Evolutionary conservation across 2,888 invertebrate species (phyloP).

Genomic region (Drosophila parthenogenetica): DNA sequence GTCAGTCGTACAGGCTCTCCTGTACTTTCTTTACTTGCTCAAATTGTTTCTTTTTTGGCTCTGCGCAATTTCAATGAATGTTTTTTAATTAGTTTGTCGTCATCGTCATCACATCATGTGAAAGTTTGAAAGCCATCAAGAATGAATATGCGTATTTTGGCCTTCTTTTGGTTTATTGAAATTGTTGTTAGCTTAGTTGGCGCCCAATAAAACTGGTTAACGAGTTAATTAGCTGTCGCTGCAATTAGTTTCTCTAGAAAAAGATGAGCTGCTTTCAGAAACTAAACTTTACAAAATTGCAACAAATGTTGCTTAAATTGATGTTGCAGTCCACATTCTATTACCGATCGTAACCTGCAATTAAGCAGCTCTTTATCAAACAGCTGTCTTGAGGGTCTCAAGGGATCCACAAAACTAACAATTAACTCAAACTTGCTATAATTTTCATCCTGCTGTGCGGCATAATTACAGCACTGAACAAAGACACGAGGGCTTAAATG

Average conservation of each 20-base stretch:
- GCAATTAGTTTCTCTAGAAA: constrained; percentile 3
- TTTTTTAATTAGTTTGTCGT: constrained; percentile 55
- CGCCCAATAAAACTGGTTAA: constrained; percentile 24
- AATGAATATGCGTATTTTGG: constrained; percentile 5
- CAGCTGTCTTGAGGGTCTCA: not conserved
- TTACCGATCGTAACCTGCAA: not conserved
- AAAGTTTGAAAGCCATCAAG: constrained; percentile 19
- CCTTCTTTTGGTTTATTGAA: constrained; percentile 1
- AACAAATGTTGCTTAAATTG: not conserved
- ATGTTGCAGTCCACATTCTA: no score
- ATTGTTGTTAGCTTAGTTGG: constrained; percentile 14
- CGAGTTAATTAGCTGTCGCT: constrained; percentile 1
- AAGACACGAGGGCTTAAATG: not conserved
- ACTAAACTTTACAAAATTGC: not conserved
- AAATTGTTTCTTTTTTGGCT: constrained; percentile 18
- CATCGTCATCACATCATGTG: constrained; percentile 14
- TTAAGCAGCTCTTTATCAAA: not conserved
- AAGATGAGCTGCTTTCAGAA: not conserved
- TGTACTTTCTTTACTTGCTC: not conserved
- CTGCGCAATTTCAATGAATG: constrained; percentile 48
- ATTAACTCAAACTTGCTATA: not conserved
- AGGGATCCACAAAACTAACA: not conserved
- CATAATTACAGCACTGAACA: not conserved
- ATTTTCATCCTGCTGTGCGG: not conserved
- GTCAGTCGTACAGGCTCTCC: no score